Percentiles rank a stretch among this genome's conserved stretches.
Evolutionary conservation across 2,888 invertebrate genomes (phyloP).

Genomic region (Drosophila eohydei): DNA sequence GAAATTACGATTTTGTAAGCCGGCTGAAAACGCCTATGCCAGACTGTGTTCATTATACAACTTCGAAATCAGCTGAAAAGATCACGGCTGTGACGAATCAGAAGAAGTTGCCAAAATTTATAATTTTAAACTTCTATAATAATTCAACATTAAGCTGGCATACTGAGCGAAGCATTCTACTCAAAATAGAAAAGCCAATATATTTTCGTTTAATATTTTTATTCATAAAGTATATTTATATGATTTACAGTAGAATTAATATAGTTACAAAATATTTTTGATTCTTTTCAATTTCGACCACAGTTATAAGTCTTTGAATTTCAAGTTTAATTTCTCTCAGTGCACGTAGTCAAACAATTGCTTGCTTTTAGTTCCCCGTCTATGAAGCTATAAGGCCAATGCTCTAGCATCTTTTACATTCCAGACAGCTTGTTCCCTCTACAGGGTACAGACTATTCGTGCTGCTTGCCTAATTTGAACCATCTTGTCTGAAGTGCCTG

Average conservation of each 20-base stretch:
- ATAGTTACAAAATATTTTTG: no score
- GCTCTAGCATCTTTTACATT: not conserved
- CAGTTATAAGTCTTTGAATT: not conserved
- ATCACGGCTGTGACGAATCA: no score
- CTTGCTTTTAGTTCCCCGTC: not conserved
- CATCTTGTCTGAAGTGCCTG: slow-evolving; percentile 29
- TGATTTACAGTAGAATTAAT: no score
- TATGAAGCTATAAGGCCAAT: not conserved
- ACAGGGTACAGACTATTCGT: slow-evolving; percentile 15
- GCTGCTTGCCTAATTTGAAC: not conserved
- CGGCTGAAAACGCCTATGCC: not conserved
- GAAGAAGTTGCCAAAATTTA: no score
- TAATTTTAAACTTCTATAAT: no score
- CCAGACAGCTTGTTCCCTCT: not conserved
- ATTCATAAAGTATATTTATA: no score
- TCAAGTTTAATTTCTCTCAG: not conserved
- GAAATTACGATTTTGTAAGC: not conserved
- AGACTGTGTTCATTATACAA: not conserved
- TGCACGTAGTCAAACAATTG: not conserved
- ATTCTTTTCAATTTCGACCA: no score
- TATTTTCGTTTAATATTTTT: no score
- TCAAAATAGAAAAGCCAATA: no score
- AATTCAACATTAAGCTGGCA: no score
- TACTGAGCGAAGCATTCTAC: no score
- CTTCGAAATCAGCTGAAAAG: not conserved